These are phyloP conservation scores for Ataeniobius toweri DNA, from an alignment of 2,797 vertebrate species.

Conservation along the genomic window DNA sequence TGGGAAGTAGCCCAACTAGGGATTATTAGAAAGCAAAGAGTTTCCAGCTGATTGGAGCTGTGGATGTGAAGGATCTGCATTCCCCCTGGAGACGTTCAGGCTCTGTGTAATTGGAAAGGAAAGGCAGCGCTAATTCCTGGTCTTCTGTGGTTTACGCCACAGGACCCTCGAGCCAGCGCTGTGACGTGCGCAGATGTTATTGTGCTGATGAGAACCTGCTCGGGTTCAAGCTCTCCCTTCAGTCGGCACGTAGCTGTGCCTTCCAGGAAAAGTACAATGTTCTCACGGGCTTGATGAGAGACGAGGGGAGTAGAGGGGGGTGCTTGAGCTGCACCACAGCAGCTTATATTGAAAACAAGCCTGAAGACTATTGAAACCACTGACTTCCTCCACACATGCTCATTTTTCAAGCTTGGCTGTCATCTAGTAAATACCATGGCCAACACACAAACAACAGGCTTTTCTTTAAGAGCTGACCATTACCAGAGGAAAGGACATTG, in stretches of 20 bases:
- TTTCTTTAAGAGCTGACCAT: constrained; percentile 13
- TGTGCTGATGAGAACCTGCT: constrained; percentile 73
- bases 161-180: constrained; percentile 64
- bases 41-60: constrained; percentile 68
- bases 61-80: constrained; percentile 57
- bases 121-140: constrained; percentile 75
- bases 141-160: constrained; percentile 72
- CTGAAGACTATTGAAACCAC: constrained; percentile 32
- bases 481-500: constrained; percentile 9
- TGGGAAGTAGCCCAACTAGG: constrained; percentile 54
- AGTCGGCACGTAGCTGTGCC: constrained; percentile 68
- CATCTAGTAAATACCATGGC: constrained; percentile 19
- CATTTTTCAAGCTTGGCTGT: constrained; percentile 31
- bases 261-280: constrained; percentile 76
- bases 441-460: constrained; percentile 6
- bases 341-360: constrained; percentile 37
- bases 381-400: constrained; percentile 21
- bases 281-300: constrained; percentile 65
- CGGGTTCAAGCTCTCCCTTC: constrained; percentile 71
- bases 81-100: constrained; percentile 68
- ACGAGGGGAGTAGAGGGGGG: constrained; percentile 6
- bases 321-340: constrained; percentile 40
- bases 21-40: constrained; percentile 76
- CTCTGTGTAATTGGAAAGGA: constrained; percentile 79
- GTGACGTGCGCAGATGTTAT: constrained; percentile 79